Evolutionary conservation across 1,140 invertebrate genomes (phyloP), one percentile per base, ranked within the genome.

Genomic region (Leguminivora glycinivorella): DNA sequence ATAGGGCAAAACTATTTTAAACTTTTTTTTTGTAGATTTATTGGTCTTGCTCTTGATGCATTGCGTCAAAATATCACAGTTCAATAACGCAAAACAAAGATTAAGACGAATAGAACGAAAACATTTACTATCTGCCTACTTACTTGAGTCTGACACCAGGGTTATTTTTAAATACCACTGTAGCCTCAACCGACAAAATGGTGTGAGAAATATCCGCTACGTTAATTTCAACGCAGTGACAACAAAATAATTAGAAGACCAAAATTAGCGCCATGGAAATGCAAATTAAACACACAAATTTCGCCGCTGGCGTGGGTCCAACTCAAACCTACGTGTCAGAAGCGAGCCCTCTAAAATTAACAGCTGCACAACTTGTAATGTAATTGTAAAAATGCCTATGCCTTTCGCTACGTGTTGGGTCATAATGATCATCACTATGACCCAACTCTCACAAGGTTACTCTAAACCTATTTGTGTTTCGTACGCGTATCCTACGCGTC

Each of bases 241-340:
- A 52, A 52, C 47, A 52, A 52, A 52, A 52, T 52, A 52, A 52
- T 52, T 52, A 52, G 47, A 52, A 52, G 19, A 52, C 47, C 47
- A 52, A 52, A 52, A 52, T 52, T 52, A 52, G 47, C 47, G 47
- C 47, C 19, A 52, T 52, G 47, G 47, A 52, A 22, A 52, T 22
- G 47, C 47, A 52, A 52, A 52, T 52, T 52, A 52, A 52, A 52
- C 47, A 22, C 47, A 52, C 47, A 52, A 52, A 52, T 52, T 52
- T 52, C 10, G 47, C 7, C 47, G 47, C 47, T 52, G 47, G 47
- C 47, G 19, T 52, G 47, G 47, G 47, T 52, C 47, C 47, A 52
- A 52, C 7, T 52, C 47, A 52, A 52, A 52, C 47, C 47, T 52
- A 52, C 47, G 47, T 52, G 47, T 52, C 47, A 52, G 17, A 9